Base-by-base conservation (phyloP, 2,888 invertebrate species). In the Acleris emargana region DNA sequence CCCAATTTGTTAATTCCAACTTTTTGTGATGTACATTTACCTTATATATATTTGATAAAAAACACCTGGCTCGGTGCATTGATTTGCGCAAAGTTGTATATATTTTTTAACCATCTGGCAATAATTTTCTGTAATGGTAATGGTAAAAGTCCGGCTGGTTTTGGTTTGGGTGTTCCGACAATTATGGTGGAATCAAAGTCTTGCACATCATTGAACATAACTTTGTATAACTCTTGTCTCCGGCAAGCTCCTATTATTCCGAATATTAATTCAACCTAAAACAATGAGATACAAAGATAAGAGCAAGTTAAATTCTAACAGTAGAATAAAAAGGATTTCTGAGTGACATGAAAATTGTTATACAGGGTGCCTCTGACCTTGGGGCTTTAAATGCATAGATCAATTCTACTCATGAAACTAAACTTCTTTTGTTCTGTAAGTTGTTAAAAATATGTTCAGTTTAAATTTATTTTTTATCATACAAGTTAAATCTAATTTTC, bases 1-100 rank as follows among this genome's bases (percentile, higher is more conserved):
- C 49, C 49, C 18, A 58, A 58, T 20, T 58, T 58, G 20, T 58
- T 49, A 18, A 49, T 32, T 17, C 58, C 58, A 45, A 58, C 25
- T 47, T 49, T 49, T 38, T 49, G 57, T 7, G 20, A 4, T n/a
- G 17, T 20, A 47, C 57, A 47, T 57, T 57, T 57, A 13, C 57
- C 57, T 25, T 11, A 17, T 11, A 22, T 1, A 28, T 57, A 47
- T 22, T 57, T 20, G 17, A 49, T 6, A n/a, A 25, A 57, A 57
- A 57, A 47, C 47, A 28, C 5, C 17, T 7, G 57, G 28, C 13
- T 16, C 6, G 25, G 25, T 6, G 45, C 25, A 45, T 3, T 25
- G 5, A 17, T 47, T 47, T 7, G 57, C 47, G 11, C 57, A 47
- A 16, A 57, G 22, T 9, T 55, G 43, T 7, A 55, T 47, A 47